Percentiles rank a stretch among this genome's conserved stretches.
Evolutionary conservation across 2,888 invertebrate genomes (phyloP).

Genomic region (Trichopoda pennipes): DNA sequence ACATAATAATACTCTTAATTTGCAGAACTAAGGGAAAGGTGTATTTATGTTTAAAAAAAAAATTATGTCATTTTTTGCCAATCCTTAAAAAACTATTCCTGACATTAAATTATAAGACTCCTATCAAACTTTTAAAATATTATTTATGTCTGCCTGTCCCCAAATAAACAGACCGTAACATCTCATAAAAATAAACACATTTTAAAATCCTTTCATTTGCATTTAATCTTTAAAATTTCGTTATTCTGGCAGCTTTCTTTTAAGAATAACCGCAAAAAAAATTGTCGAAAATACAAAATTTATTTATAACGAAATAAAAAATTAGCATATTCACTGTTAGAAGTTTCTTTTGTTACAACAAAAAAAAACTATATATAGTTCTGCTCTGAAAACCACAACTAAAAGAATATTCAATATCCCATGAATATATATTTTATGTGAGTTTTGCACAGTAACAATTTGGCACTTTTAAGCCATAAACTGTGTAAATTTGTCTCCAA

Average conservation of each 20-base stretch:
- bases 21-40: no score
- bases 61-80: no score
- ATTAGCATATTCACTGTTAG: slow-evolving; percentile 33
- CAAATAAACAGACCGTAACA: no score
- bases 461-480: slow-evolving; percentile 67
- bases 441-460: slow-evolving; percentile 60
- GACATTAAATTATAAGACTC: no score
- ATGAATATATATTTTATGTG: slow-evolving; percentile 56
- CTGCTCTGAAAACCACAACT: slow-evolving; percentile 55
- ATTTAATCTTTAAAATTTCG: slow-evolving; percentile 27
- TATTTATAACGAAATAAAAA: slow-evolving; percentile 58
- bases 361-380: slow-evolving; percentile 22
- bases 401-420: slow-evolving; percentile 40
- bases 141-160: no score
- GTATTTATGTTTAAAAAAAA: no score
- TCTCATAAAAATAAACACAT: background rate
- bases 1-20: no score
- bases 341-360: slow-evolving; percentile 1
- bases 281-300: slow-evolving; percentile 22
- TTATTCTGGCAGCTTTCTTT: background rate
- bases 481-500: slow-evolving; percentile 65
- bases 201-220: slow-evolving; percentile 6
- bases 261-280: background rate
- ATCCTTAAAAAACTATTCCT: no score
- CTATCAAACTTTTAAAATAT: no score